Evolutionary conservation across 1,140 invertebrate species (phyloP), one percentile per base, ranked within the genome.

Genomic region (Papilio polyxenes): DNA sequence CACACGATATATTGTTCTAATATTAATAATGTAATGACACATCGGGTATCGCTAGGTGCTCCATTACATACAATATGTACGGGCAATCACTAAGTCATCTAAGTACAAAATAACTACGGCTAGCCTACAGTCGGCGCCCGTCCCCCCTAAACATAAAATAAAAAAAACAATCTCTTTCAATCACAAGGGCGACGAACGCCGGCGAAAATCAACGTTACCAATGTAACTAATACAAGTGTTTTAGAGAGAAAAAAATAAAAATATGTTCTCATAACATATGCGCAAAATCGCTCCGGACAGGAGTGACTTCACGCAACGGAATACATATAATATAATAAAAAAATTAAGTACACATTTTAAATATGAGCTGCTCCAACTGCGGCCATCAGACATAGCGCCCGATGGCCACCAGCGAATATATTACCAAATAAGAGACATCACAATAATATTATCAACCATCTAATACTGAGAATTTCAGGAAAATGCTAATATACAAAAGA

Each of bases 1-100:
- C 93, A 94, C 91, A 92, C 89, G 87, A 86, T 89, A 86, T 87
- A 86, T 87, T 89, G 85, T 92, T 92, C 92, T 94, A 93, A 92
- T 92, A 90, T 90, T 93, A 92, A 91, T 88, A 87, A 93, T 94
- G 92, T 94, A 93, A 94, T 94, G 91, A 92, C 90, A 93, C 91
- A 92, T 91, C 81, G 89, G 87, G 87, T 90, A 92, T 85, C 87
- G 82, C 87, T 90, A 92, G 84, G 92, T 92, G 92, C 91, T 89
- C 87, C 87, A 89, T 88, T 87, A 89, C 89, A 91, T 90, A 92
- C 88, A 90, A 84, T 86, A 89, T 87, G 87, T 88, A 90, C 91
- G 89, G 87, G 89, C 91, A 88, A 89, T 89, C 83, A 85, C 87
- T 90, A 89, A 87, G 81, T 89, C 86, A 84, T 82, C 90, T 90